These are phyloP conservation scores for Plotosus lineatus DNA, from an alignment of 2,113 vertebrate genomes.

Conservation along the genomic window DNA sequence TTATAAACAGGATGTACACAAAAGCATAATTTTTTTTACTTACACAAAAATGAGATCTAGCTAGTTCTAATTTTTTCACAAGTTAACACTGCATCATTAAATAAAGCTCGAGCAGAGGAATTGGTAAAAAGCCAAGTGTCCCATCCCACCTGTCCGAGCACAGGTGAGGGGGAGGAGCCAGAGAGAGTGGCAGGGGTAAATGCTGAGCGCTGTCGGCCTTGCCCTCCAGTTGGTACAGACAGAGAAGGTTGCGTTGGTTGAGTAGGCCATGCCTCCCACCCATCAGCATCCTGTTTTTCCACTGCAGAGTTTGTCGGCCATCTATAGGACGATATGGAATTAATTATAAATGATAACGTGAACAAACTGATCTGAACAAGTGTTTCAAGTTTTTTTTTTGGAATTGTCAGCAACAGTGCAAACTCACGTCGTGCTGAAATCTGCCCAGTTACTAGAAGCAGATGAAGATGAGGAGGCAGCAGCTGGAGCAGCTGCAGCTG, in stretches of 20 bases:
- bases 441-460: constrained; percentile 92
- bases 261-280: constrained; percentile 92
- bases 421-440: constrained; percentile 95
- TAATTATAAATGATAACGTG: background rate
- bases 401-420: background rate
- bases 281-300: constrained; percentile 84
- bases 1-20: background rate
- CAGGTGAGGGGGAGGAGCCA: constrained; percentile 93
- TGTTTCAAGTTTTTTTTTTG: background rate
- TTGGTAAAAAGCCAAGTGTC: background rate
- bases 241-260: constrained; percentile 83
- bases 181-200: constrained; percentile 94
- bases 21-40: background rate
- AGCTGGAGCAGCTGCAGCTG: constrained; percentile 59
- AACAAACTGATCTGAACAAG: background rate
- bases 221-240: constrained; percentile 86
- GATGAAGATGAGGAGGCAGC: constrained; percentile 68
- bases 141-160: constrained; percentile 90
- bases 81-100: background rate
- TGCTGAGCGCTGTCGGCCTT: constrained; percentile 89
- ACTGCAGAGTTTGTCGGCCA: constrained; percentile 83
- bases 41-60: no score
- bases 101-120: background rate
- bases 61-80: no score
- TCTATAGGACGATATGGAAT: constrained; percentile 62